Evolutionary conservation across 2,888 invertebrate species (phyloP).

Genomic region (Amaurobius ferox): DNA sequence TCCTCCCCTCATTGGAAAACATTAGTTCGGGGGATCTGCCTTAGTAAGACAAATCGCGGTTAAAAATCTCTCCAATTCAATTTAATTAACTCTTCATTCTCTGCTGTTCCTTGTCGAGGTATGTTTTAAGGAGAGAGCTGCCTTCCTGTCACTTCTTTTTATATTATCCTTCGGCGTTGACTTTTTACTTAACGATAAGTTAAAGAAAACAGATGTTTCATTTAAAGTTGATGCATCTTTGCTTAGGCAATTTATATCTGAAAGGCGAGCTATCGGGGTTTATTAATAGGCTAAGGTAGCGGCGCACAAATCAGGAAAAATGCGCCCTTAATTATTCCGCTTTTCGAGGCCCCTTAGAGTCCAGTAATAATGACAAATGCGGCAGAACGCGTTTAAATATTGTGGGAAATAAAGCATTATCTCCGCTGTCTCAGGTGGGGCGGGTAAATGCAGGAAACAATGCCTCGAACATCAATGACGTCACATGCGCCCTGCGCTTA

Average conservation of each 20-base stretch:
- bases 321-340: conserved; percentile 66
- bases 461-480: conserved; percentile 57
- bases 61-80: conserved; percentile 63
- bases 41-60: conserved; percentile 69
- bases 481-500: conserved; percentile 42
- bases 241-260: conserved; percentile 65
- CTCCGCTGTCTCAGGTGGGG: conserved; percentile 39
- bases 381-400: conserved; percentile 57
- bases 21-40: conserved; percentile 34
- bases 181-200: conserved; percentile 65
- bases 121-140: conserved; percentile 54
- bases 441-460: conserved; percentile 54
- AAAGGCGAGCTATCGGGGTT: conserved; percentile 38
- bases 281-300: conserved; percentile 51
- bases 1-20: conserved; percentile 23
- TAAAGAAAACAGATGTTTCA: conserved; percentile 70
- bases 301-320: conserved; percentile 68
- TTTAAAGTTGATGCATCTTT: conserved; percentile 65
- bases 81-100: conserved; percentile 61
- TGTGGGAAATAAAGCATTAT: conserved; percentile 69
- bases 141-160: conserved; percentile 41
- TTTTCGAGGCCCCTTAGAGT: conserved; percentile 24
- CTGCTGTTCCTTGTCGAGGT: conserved; percentile 55
- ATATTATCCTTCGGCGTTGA: conserved; percentile 5
- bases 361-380: conserved; percentile 64